Base-by-base conservation (phyloP, 2,113 vertebrate species). In the Cyanoramphus novaezelandiae region DNA sequence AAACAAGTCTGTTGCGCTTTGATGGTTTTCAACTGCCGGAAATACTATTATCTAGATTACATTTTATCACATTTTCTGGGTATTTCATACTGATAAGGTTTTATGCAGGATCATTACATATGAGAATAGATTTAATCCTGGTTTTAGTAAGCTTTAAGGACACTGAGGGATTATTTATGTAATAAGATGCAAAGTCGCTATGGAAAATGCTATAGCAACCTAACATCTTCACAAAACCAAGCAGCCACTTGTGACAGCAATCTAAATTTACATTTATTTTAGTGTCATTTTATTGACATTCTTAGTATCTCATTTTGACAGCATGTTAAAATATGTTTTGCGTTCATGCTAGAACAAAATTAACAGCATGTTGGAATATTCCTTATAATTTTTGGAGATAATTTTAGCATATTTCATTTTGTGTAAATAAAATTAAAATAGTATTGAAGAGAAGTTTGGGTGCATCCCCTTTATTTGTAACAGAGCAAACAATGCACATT, bases 161-260 rank as follows among this genome's bases (percentile, higher is more conserved):
- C 97, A 98, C 97, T 75, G 67, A 96, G 95, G 97, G 97, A 98
- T 98, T 98, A 98, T 98, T 98, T 98, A 98, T 98, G 97, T 97
- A 97, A 97, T 98, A 97, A 98, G 97, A 98, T 98, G 97, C 97
- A 97, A 98, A 98, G 98, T 98, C 98, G 98, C 98, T 98, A 98
- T 98, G 97, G 98, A 96, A 98, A 98, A 96, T 46, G 94, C 98
- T 98, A 97, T 98, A 98, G 98, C 98, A 98, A 98, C 97, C 97
- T 93, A 97, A 97, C 98, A 97, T 98, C 97, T 97, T 98, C 94
- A 97, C 83, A 93, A 97, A 98, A 97, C 97, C 97, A 98, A 97
- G 97, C 97, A 98, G 98, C 95, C 96, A 97, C 98, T 98, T 98
- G 97, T 98, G 98, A 98, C 98, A 98, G 97, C 97, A 97, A 96